Conservation (phyloP, 2,888 invertebrate genomes). For the Diaphora mendica region DNA sequence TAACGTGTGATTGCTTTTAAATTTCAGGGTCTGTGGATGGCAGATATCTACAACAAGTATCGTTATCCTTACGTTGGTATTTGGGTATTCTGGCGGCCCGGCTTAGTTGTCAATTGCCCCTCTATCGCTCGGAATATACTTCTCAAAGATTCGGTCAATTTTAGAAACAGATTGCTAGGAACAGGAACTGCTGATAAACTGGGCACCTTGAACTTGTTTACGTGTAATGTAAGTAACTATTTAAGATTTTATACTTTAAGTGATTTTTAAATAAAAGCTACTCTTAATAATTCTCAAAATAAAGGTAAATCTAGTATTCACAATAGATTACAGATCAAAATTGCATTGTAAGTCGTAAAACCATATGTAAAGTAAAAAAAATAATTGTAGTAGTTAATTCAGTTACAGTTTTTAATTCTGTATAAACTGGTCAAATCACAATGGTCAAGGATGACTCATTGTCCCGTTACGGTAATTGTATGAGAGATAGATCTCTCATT, state of each 20-base stretch:
- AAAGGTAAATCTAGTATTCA: too few relatives aligned
- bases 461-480: too few relatives aligned
- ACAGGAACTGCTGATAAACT: slow-evolving; percentile 61
- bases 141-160: slow-evolving; percentile 60
- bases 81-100: slow-evolving; percentile 69
- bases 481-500: too few relatives aligned
- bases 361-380: too few relatives aligned
- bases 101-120: slow-evolving; percentile 61
- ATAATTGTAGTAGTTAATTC: too few relatives aligned
- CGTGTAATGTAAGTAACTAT: slow-evolving; percentile 64
- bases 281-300: too few relatives aligned
- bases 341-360: too few relatives aligned
- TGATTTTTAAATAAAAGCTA: too few relatives aligned
- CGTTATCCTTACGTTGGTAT: slow-evolving; percentile 62
- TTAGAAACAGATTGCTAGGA: slow-evolving; percentile 55
- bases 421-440: too few relatives aligned
- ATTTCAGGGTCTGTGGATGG: slow-evolving; percentile 56
- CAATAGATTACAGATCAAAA: too few relatives aligned
- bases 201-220: slow-evolving; percentile 63
- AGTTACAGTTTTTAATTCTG: too few relatives aligned
- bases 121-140: slow-evolving; percentile 59
- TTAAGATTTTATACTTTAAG: neutral
- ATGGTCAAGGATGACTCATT: too few relatives aligned
- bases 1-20: neutral
- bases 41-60: slow-evolving; percentile 47